Percentiles rank a stretch among this genome's conserved stretches.
These are phyloP conservation scores for Drosophila neonasuta DNA, from an alignment of 2,888 invertebrate species.

Conservation along the genomic window DNA sequence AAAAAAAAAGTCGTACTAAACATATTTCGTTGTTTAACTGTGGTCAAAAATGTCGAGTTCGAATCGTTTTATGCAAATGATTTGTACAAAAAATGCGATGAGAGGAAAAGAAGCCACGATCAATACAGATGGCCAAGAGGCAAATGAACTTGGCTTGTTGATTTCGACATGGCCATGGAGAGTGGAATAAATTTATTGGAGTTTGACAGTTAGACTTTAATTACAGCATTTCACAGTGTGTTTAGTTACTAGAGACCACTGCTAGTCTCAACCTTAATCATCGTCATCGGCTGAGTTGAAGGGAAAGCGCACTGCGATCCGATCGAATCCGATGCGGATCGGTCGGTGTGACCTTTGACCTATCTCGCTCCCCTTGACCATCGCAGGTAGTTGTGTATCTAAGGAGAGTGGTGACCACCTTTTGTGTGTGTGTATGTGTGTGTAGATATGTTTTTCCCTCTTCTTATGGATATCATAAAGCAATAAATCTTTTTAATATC, in stretches of 20 bases:
- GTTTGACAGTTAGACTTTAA: conserved; percentile 73
- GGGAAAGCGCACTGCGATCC: conserved; percentile 40
- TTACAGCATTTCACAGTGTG: conserved; percentile 67
- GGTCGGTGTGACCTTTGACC: conserved; percentile 41
- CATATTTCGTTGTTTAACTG: conserved; percentile 14
- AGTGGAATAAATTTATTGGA: conserved; percentile 49
- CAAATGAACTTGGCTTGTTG: conserved; percentile 33
- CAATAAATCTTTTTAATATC: conserved; percentile 76
- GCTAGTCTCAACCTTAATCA: conserved; percentile 3
- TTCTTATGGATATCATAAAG: conserved; percentile 63
- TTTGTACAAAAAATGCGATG: conserved; percentile 30
- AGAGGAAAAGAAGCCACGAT: conserved; percentile 35
- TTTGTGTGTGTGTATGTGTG: conserved; percentile 11
- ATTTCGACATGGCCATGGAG: conserved; percentile 1
- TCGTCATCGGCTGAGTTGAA: neutral
- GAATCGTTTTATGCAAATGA: conserved; percentile 71
- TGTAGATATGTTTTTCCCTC: neutral
- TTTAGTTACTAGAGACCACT: conserved; percentile 2
- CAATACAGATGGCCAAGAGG: conserved; percentile 49
- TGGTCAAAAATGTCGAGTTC: conserved; percentile 30
- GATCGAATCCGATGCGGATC: conserved; percentile 15
- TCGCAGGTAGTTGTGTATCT: conserved; percentile 43
- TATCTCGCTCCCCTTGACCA: conserved; percentile 14
- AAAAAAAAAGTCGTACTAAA: conserved; percentile 14
- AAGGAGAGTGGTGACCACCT: conserved; percentile 26